Evolutionary conservation across 2,888 invertebrate species (phyloP), one percentile per base, ranked within the genome.

Genomic region (Habroteleia sp.): DNA sequence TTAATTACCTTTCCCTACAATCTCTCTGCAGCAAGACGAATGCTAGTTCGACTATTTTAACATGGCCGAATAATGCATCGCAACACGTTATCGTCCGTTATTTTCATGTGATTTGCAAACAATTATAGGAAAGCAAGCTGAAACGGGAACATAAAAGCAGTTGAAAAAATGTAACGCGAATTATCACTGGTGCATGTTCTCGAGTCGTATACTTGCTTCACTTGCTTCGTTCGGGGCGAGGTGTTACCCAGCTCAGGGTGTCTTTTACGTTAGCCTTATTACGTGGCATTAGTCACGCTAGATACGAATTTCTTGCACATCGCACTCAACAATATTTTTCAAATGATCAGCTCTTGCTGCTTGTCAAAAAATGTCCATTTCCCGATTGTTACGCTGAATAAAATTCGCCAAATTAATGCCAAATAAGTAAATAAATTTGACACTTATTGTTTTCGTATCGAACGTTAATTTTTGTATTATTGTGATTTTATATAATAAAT

Each of bases 221-320:
- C 27, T 6, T 20, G 29, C 20, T 31, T 54, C 39, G 31, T 14
- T 20, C 37, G 16, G 35, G 33, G 52, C 37, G 58, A 68, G 33
- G 68, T 68, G 68, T 50, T 68, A 50, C 58, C 33, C 41, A 35
- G 37, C 54, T 17, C 39, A 63, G 50, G 33, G 68, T 50, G 50
- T 58, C 58, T 58, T 68, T 65, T 23, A 65, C 44, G 37, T 20
- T 52, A 42, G 42, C 6, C 46, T 27, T 66, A 27, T 46, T 52
- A 60, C 60, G 27, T 5, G 27, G 44, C 52, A 69, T 69, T 69
- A 60, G 69, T 69, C 52, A 60, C 60, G 44, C 42, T 23, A 58
- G 11, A 27, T 33, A 16, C 27, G 11, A 56, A 29, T 66, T 66
- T 68, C 56, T 48, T 58, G 25, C 42, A 50, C 58, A 50, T 58